A percentile compares a stretch with the other conserved stretches of the same genome.
Evolutionary conservation across 2,888 invertebrate species (phyloP).

Genomic region (Oligia strigilis): DNA sequence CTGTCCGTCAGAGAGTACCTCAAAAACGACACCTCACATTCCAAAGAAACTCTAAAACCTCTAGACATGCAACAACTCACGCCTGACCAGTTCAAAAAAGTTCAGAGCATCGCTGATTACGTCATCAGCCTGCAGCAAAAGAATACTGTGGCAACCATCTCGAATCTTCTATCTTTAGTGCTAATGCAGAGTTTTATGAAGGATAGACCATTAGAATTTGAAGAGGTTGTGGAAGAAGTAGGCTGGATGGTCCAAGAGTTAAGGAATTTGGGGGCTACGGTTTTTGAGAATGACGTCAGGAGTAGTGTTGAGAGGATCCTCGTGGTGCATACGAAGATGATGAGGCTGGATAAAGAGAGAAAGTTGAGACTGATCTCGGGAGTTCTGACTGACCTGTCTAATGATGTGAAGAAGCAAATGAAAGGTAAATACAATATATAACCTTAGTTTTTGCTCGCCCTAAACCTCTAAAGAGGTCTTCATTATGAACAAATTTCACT

Average conservation of each 20-base stretch:
- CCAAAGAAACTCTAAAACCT: constrained; percentile 88
- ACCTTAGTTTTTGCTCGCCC: background rate
- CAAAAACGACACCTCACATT: constrained; percentile 80
- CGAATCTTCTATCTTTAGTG: constrained; percentile 93
- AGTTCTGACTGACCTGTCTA: constrained; percentile 80
- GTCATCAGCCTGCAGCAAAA: constrained; percentile 93
- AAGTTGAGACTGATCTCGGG: constrained; percentile 83
- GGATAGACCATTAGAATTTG: constrained; percentile 80
- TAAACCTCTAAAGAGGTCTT: background rate
- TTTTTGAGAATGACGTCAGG: constrained; percentile 87
- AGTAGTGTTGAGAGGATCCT: constrained; percentile 90
- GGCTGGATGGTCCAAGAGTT: constrained; percentile 88
- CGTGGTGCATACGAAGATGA: constrained; percentile 89
- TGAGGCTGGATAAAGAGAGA: constrained; percentile 80
- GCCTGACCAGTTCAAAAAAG: constrained; percentile 91
- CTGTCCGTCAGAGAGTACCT: constrained; percentile 93
- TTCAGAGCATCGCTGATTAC: constrained; percentile 92
- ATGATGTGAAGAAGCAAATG: constrained; percentile 86
- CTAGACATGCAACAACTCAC: constrained; percentile 91
- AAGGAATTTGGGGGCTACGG: constrained; percentile 81
- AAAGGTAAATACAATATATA: constrained; percentile 80
- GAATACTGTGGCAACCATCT: constrained; percentile 92
- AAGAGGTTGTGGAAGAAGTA: constrained; percentile 88
- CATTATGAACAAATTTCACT: background rate
- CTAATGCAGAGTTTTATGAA: constrained; percentile 89